Base-by-base conservation (phyloP, 2,113 vertebrate genomes). In the Pollimyrus isidori region DNA sequence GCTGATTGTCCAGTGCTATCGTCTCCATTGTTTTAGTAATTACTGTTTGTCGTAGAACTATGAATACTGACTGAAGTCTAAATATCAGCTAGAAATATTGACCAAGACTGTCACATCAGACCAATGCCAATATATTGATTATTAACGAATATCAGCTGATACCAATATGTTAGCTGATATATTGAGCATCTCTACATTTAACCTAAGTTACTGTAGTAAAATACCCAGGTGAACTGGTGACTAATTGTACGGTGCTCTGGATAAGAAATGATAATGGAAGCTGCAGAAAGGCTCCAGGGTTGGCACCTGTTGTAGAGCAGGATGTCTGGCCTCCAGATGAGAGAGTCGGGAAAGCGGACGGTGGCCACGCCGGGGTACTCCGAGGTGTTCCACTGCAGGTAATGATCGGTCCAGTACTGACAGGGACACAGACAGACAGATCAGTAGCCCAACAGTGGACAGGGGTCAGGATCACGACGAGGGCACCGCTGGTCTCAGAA, bases 241-340 rank as follows among this genome's bases (percentile, higher is more conserved):
- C 3, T 69, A 82, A 45, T 21, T 82, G 42, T 3, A 23, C 6
- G 19, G 17, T 45, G 76, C 15, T 45, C 76, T 82, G 19, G 76
- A 21, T 45, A 42, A 46, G 7, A 21, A 1, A 3, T 3, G 39
- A 48, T 19, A 84, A 0, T 1, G 0, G 19, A 19, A 13, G 42
- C 15, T 0, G 9, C 15, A 17, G 15, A 26, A 19, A 35, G n/a
- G 49, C 7, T 39, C 50, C 85, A 19, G 15, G 17, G 30, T 30
- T 9, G 5, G 21, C 87, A 97, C 97, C 97, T 97, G 96, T 97
- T 97, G 85, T 97, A 97, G 35, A 97, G 97, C 56, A 97, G 96
- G 90, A 97, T 97, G 92, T 97, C 97, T 0, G 97, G 97, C 90
- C 94, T 97, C 97, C 97, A 97, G 89, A 97, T 97, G 87, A 96